Percentiles rank a stretch among this genome's conserved stretches.
These are phyloP conservation scores for Sinocyclocheilus anophthalmus DNA, from an alignment of 2,113 vertebrate species.

Conservation along the genomic window DNA sequence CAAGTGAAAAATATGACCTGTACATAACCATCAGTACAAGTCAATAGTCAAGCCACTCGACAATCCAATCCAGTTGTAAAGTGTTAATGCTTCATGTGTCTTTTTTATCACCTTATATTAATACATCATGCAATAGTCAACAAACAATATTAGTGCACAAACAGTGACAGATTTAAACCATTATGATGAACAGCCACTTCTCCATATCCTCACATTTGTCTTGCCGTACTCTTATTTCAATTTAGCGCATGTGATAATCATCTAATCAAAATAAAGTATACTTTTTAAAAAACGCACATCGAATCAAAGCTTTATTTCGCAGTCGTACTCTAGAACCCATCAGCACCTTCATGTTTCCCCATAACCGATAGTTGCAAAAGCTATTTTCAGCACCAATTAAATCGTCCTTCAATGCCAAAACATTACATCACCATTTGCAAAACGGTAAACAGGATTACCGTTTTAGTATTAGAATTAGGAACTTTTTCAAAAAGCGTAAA, in stretches of 20 bases:
- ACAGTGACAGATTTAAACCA: background rate
- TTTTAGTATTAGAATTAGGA: too few species aligned
- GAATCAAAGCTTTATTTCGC: background rate
- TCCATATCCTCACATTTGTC: background rate
- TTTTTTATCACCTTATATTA: background rate
- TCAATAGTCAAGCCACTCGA: background rate
- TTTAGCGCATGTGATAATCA: background rate
- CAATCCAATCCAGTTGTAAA: background rate
- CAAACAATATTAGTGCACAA: background rate
- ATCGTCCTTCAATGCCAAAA: background rate
- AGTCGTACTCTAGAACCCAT: background rate
- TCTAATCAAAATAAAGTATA: constrained; percentile 28
- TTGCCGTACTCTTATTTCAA: background rate
- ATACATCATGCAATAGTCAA: background rate
- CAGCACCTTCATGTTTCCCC: background rate
- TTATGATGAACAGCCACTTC: background rate
- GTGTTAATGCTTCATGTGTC: background rate
- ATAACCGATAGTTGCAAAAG: background rate
- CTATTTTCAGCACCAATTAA: background rate
- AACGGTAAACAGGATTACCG: background rate
- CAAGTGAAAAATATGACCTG: background rate
- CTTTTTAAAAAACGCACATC: background rate
- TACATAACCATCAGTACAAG: background rate
- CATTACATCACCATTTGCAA: background rate
- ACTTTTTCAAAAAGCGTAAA: background rate